A percentile compares a stretch with the other conserved stretches of the same genome.
phyloP scores from a whole-genome alignment of 2,113 vertebrate genomes.

The Alethe castanea region DNA sequence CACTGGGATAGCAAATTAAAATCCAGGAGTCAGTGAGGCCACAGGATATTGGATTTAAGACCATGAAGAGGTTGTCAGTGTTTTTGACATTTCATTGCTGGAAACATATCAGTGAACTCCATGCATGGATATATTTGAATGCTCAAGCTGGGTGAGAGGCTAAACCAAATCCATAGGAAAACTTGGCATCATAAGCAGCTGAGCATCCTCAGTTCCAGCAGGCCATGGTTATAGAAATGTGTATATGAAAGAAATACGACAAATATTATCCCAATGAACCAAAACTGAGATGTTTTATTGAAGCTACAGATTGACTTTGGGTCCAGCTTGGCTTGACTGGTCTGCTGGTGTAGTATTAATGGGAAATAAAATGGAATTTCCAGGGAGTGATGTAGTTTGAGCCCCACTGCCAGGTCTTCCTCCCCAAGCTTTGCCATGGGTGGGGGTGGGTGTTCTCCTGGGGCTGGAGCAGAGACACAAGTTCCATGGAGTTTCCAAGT shows the following conservation, averaged over 20 bases:
- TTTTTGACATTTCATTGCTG: background rate
- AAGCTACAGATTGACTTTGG: background rate
- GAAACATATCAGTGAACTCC: background rate
- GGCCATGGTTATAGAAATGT: background rate
- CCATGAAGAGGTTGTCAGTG: constrained; percentile 13
- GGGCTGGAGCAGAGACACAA: background rate
- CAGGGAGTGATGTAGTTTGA: background rate
- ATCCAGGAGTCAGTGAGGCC: background rate
- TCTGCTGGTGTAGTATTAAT: background rate
- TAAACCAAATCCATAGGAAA: background rate
- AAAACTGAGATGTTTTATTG: background rate
- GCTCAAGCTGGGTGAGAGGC: background rate
- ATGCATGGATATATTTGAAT: background rate
- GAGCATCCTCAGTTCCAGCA: background rate
- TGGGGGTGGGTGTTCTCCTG: background rate
- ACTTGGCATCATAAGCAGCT: background rate
- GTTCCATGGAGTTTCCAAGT: background rate
- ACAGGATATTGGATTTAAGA: constrained; percentile 50
- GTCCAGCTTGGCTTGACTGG: background rate
- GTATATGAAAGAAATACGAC: background rate
- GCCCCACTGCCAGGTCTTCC: fast-evolving
- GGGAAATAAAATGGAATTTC: background rate
- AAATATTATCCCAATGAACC: background rate
- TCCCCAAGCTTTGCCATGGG: fast-evolving
- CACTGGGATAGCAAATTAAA: constrained; percentile 54